Base-by-base conservation (phyloP, 1,140 invertebrate genomes). In the Atta colombica region DNA sequence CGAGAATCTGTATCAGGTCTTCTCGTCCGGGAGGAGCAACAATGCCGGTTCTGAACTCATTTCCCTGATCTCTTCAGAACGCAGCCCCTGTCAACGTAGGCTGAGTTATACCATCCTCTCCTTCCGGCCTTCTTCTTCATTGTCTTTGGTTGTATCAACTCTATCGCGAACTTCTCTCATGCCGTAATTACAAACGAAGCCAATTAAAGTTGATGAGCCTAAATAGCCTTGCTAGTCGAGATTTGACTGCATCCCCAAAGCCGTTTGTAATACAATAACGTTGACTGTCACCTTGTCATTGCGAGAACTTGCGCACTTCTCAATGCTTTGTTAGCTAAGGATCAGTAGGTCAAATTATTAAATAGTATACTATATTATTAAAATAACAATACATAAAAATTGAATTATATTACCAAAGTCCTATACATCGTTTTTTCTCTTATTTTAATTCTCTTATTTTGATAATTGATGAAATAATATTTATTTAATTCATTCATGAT, bases 171-270 rank as follows among this genome's bases (percentile, higher is more conserved):
- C 49, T 25, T 21, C 60, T 82, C 84, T 65, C 75, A 28, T 60
- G 3, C 21, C 86, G 63, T 90, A 89, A 90, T 90, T 90, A 90
- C 88, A 88, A 90, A 85, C 89, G 86, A 90, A 90, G 74, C 80
- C 80, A 89, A 90, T 90, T 90, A 90, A 90, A 90, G 86, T 80
- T 77, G 89, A 90, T 90, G 75, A 90, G 86, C 86, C 88, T 90
- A 90, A 90, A 90, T 87, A 75, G 86, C 85, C 85, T 66, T 49
- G 77, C 72, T 25, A 25, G 55, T 53, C 72, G 82, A 86, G 84
- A 66, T 90, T 89, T 88, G 77, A 81, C 81, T 77, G 80, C 86
- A 53, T 16, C 65, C 72, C 72, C 35, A 31, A 84, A 87, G 77
- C 45, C 60, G 28, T 53, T 63, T n/a, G 45, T 60, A 7, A 39